A percentile compares a stretch with the other conserved stretches of the same genome.
These are phyloP conservation scores for Danio aesculapii DNA, from an alignment of 2,797 vertebrate genomes.

Conservation along the genomic window DNA sequence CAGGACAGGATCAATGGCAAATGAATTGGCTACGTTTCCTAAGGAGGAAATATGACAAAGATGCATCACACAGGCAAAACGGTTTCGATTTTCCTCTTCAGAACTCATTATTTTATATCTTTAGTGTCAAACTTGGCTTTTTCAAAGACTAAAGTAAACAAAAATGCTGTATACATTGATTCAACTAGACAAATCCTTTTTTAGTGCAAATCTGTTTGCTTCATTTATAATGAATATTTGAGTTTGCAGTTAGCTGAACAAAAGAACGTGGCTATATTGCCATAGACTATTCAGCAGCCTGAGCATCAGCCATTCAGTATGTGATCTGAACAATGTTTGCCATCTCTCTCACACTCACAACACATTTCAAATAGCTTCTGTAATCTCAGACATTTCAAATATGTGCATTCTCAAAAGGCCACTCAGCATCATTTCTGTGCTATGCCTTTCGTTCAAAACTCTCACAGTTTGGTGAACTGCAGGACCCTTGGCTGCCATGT, in stretches of 20 bases:
- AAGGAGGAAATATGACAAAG: slow-evolving; percentile 50
- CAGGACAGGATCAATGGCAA: slow-evolving; percentile 89
- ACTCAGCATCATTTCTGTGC: slow-evolving; percentile 62
- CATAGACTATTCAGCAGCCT: not conserved
- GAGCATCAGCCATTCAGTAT: not conserved
- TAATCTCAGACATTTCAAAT: slow-evolving; percentile 81
- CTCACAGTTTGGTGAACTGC: slow-evolving; percentile 69
- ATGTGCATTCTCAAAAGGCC: slow-evolving; percentile 75
- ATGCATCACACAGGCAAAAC: slow-evolving; percentile 18
- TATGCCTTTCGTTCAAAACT: slow-evolving; percentile 71
- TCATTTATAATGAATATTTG: not conserved
- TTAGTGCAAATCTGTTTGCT: not conserved
- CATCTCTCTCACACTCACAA: not conserved
- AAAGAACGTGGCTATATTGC: not conserved
- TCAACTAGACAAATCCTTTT: slow-evolving; percentile 14
- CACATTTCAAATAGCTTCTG: slow-evolving; percentile 74
- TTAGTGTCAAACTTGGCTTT: not conserved
- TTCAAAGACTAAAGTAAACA: slow-evolving; percentile 24
- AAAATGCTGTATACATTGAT: slow-evolving; percentile 29
- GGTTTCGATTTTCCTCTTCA: slow-evolving; percentile 40
- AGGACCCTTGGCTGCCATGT: slow-evolving; percentile 69
- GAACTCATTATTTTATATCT: slow-evolving; percentile 32
- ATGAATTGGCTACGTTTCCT: slow-evolving; percentile 96
- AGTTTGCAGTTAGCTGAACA: not conserved
- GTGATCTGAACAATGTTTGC: slow-evolving; percentile 29